A percentile compares a stretch with the other conserved stretches of the same genome.
Conservation (phyloP, 2,797 vertebrate genomes). For the Choloepus didactylus region DNA sequence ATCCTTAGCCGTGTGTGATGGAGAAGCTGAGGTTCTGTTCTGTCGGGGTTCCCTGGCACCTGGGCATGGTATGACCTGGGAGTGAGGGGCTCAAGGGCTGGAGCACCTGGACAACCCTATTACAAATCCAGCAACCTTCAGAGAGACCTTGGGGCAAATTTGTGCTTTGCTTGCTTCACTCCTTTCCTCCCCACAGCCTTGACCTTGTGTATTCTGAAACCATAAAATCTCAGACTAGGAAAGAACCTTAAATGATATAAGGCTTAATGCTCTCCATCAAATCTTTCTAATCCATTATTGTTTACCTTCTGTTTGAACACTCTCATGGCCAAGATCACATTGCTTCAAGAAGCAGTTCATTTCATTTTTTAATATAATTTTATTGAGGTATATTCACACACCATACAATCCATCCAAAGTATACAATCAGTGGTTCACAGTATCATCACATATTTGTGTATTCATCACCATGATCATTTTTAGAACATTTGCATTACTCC, state of each 20-base stretch:
- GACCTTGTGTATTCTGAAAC: background rate
- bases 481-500: no score
- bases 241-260: background rate
- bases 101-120: background rate
- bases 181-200: background rate
- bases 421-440: no score
- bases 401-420: no score
- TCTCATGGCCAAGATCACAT: background rate
- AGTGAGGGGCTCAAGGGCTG: background rate
- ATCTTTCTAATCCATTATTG: background rate
- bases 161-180: background rate
- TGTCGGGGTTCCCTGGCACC: background rate
- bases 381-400: no score
- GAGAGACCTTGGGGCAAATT: background rate
- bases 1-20: background rate
- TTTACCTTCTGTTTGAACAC: background rate
- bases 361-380: no score
- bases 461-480: no score
- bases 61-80: background rate
- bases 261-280: no score
- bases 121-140: background rate
- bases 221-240: background rate
- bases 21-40: background rate
- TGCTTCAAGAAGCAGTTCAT: background rate
- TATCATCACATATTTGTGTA: no score